A percentile compares a stretch with the other conserved stretches of the same genome.
Evolutionary conservation across 2,888 invertebrate genomes (phyloP).

Genomic region (Aporophyla lueneburgensis): DNA sequence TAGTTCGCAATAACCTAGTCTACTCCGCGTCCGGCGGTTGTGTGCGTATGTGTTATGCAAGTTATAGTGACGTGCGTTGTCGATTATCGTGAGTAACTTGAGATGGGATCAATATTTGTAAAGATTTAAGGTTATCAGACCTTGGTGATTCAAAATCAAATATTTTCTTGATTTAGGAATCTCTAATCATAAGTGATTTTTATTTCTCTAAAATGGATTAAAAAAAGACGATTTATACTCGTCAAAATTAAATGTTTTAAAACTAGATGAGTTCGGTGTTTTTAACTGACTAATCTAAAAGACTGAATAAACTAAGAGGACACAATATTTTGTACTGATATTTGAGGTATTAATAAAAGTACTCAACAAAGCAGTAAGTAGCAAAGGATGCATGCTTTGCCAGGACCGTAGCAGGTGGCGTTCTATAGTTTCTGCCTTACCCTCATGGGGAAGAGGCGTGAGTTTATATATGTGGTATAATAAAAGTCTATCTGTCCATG

Average conservation of each 20-base stretch:
- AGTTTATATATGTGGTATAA: neutral
- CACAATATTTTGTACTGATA: too few relatives aligned
- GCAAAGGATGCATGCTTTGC: too few relatives aligned
- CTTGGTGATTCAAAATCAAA: neutral
- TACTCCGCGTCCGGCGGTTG: constrained; percentile 62
- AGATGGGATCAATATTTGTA: constrained; percentile 11
- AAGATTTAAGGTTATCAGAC: neutral
- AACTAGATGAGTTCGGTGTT: neutral
- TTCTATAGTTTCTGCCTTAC: neutral
- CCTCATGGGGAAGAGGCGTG: neutral
- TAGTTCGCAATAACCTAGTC: constrained; percentile 68
- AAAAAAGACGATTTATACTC: neutral
- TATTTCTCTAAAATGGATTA: neutral
- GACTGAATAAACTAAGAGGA: neutral
- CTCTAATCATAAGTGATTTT: neutral
- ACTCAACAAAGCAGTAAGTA: neutral
- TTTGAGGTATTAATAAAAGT: neutral
- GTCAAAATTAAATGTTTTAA: neutral
- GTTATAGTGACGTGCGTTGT: constrained; percentile 56
- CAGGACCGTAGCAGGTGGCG: neutral
- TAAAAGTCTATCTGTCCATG: neutral
- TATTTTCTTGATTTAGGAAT: neutral
- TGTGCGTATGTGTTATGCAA: constrained; percentile 68
- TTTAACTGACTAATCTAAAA: neutral
- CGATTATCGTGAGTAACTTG: constrained; percentile 46